Evolutionary conservation across 1,140 invertebrate species (phyloP).

Genomic region (Agrilus planipennis): DNA sequence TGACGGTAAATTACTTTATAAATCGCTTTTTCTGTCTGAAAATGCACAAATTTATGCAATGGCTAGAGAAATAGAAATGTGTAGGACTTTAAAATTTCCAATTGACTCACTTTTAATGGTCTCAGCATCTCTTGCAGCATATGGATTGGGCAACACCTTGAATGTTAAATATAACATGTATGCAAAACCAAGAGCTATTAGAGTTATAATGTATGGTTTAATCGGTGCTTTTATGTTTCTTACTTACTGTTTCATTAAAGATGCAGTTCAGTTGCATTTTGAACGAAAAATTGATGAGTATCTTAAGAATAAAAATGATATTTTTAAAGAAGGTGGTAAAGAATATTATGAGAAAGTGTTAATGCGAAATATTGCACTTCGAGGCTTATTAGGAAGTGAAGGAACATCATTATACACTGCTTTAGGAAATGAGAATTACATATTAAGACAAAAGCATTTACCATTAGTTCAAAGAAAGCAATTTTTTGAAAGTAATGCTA

Average conservation of each 20-base stretch:
- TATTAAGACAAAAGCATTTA: constrained; percentile 47
- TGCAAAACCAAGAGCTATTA: constrained; percentile 35
- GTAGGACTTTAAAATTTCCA: constrained; percentile 41
- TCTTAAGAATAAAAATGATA: constrained; percentile 42
- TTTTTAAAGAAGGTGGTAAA: constrained; percentile 56
- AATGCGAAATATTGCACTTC: constrained; percentile 56
- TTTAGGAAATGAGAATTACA: constrained; percentile 55
- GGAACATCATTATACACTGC: constrained; percentile 46
- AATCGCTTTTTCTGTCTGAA: constrained; percentile 55
- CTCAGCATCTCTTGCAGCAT: constrained; percentile 35
- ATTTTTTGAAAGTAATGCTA: constrained; percentile 44
- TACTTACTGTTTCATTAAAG: constrained; percentile 50
- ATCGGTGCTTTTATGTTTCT: constrained; percentile 43
- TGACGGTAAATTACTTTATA: constrained; percentile 44
- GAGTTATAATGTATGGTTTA: constrained; percentile 44
- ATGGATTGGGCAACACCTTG: constrained; percentile 36
- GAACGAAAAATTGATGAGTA: constrained; percentile 50
- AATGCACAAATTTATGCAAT: constrained; percentile 67
- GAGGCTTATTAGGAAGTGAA: constrained; percentile 47
- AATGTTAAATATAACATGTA: constrained; percentile 46
- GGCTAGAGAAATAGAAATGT: constrained; percentile 53
- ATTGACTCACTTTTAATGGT: constrained; percentile 40
- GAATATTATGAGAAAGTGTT: constrained; percentile 64
- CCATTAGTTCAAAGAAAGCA: constrained; percentile 49
- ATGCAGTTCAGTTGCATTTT: constrained; percentile 44